Evolutionary conservation across 2,113 vertebrate genomes (phyloP).

Genomic region (Sylvilagus bachmani): DNA sequence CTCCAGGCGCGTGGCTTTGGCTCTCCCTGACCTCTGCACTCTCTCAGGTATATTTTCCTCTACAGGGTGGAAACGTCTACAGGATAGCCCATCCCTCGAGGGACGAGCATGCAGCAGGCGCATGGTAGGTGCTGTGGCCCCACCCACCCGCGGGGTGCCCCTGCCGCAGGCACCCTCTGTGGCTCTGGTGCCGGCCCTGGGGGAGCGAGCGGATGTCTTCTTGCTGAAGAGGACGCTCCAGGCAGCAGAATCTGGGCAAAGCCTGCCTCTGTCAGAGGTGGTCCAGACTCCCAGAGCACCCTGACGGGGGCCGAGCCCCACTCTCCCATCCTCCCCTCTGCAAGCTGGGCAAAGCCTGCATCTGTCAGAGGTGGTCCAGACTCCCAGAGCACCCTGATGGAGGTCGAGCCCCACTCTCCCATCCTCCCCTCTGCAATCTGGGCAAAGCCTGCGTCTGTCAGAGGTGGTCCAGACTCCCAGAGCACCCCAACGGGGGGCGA

Average conservation of each 20-base stretch:
- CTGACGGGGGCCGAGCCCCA: too few species aligned
- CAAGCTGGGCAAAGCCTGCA: rapidly evolving
- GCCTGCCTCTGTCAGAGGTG: neutral
- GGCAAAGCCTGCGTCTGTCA: neutral
- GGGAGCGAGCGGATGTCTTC: neutral
- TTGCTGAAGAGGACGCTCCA: neutral
- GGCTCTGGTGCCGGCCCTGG: neutral
- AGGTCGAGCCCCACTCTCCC: rapidly evolving
- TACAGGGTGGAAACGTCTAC: conserved; percentile 85
- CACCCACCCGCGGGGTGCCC: rapidly evolving
- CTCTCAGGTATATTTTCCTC: conserved; percentile 33
- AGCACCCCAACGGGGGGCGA: too few species aligned
- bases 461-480: neutral
- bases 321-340: neutral
- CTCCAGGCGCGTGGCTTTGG: neutral
- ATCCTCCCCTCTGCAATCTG: neutral
- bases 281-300: too few species aligned
- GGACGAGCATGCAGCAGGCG: conserved; percentile 62
- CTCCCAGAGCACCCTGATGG: too few species aligned
- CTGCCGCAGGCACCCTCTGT: neutral
- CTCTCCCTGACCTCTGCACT: neutral
- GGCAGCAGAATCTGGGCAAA: neutral
- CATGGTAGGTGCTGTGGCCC: conserved; percentile 72
- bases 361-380: neutral
- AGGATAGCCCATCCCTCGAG: conserved; percentile 65